Conservation (phyloP, 2,888 invertebrate species). For the Macropis europaea region DNA sequence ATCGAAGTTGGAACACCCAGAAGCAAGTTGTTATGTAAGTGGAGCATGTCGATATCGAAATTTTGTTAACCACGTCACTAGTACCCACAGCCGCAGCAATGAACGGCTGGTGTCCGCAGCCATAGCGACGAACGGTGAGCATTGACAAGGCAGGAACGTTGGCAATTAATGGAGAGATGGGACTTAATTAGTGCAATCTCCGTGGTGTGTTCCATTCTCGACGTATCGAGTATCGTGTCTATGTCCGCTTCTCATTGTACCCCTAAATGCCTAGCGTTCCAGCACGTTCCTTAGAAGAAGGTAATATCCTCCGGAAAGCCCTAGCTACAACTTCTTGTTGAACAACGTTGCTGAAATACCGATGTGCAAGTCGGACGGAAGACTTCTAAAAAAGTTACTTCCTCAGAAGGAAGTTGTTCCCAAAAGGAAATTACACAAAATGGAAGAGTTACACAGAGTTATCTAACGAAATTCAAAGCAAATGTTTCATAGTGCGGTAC, state of each 20-base stretch:
- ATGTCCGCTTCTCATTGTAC: conserved; percentile 22
- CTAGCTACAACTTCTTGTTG: conserved; percentile 25
- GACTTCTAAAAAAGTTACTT: neutral
- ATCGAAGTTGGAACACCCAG: conserved; percentile 18
- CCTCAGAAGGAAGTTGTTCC: neutral
- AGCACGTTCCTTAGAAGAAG: conserved; percentile 45
- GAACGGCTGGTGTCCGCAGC: conserved; percentile 39
- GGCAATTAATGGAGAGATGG: conserved; percentile 58
- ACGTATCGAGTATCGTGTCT: conserved; percentile 36
- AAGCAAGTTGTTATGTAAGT: conserved; percentile 50
- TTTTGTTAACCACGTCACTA: conserved; percentile 53
- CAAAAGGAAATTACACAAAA: neutral
- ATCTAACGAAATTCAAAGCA: too few species aligned
- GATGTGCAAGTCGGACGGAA: too few species aligned
- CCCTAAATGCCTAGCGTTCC: conserved; percentile 48
- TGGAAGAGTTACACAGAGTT: too few species aligned
- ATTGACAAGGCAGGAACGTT: conserved; percentile 60
- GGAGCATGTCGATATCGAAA: conserved; percentile 62
- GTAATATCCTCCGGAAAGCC: conserved; percentile 38
- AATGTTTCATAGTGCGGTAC: too few species aligned
- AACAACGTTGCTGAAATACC: conserved; percentile 25
- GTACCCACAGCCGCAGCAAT: conserved; percentile 36
- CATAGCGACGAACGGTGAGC: conserved; percentile 43
- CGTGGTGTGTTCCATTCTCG: conserved; percentile 42
- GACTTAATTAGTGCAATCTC: conserved; percentile 63